Base-by-base conservation (phyloP, 1,140 invertebrate genomes). In the Epicauta chinensis region DNA sequence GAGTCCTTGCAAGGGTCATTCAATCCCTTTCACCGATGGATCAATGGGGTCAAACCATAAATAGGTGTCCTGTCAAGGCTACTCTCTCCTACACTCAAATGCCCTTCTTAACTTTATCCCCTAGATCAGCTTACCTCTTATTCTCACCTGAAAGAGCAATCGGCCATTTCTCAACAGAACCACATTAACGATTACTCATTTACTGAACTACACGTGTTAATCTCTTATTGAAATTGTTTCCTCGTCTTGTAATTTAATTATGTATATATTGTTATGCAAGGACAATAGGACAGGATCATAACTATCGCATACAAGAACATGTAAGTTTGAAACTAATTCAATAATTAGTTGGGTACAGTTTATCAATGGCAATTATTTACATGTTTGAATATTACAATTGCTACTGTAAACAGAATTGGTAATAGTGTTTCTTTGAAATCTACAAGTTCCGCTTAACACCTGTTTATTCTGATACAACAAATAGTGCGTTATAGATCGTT, bases 21-120 rank as follows among this genome's bases (percentile, higher is more conserved):
- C 43, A 57, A 55, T 57, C 60, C 55, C 57, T 59, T 60, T 60
- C 59, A 58, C 52, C 59, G 46, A 55, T 46, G 53, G 56, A 57
- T 62, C 57, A 62, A 55, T 56, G 52, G 60, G 60, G 57, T 62
- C 57, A 53, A 59, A 62, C 60, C 57, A 62, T 62, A 62, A 62
- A 62, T 62, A 62, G 57, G 60, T 62, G 54, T 59, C 53, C 60
- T 57, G 60, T 62, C 60, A 61, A 47, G 50, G 59, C 43, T 54
- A 47, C 51, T 56, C 53, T 31, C 39, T 47, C 55, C 50, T 45
- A 30, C 32, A 53, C 45, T 53, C 36, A 42, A 32, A 40, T 38
- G 49, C 50, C 52, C 52, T 58, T 55, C 55, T 60, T 55, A 43
- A 53, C 52, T 53, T 53, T 43, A 41, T 47, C 44, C 43, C 44